Base-by-base conservation (phyloP, 2,888 invertebrate genomes). In the Trichogramma dendrolimi region DNA sequence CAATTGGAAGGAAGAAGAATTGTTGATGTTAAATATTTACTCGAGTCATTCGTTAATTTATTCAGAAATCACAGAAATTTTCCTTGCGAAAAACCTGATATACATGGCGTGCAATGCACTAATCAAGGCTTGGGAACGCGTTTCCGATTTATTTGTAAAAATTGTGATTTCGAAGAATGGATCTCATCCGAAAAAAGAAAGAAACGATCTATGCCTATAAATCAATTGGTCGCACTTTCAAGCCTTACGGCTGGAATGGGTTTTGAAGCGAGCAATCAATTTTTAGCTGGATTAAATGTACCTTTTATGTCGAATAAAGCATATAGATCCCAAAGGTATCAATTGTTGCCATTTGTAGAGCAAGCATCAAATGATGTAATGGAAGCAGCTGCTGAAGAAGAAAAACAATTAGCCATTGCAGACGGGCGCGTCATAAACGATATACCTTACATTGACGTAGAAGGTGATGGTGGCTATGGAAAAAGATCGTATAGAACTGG, bases 261-360 rank as follows among this genome's bases (percentile, higher is more conserved):
- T 8, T 58, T 55, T 59, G 51, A 63, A 7, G 67, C 67, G 50
- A 48, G 70, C 39, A 53, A 69, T 60, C 63, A 69, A 51, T 27
- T 69, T 2, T 48, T 60, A 8, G 55, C 65, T 8, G 62, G 65
- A 1, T 52, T 71, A 27, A 57, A 67, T 57, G 39, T 71, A 10
- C 62, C 65, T 4, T 57, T 60, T 46, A 65, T 68, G 68, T 4
- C 59, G 10, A 11, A 47, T 41, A 10, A 6, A 51, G 57, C 60
- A 5, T 62, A 59, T 42, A 38, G 6, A 55, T 0, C 38, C 10
- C 10, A 49, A n/a, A 40, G 59, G 4, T n/a, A 55, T 38, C 8
- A 61, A 6, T 57, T 61, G 48, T 39, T 49, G 4, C 4, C 58
- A 11, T 46, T n/a, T 43, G 44, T 42, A n/a, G 38, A 54, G 47